A percentile compares a stretch with the other conserved stretches of the same genome.
Evolutionary conservation across 2,888 invertebrate genomes (phyloP).

Genomic region (Phaonia tiefii): DNA sequence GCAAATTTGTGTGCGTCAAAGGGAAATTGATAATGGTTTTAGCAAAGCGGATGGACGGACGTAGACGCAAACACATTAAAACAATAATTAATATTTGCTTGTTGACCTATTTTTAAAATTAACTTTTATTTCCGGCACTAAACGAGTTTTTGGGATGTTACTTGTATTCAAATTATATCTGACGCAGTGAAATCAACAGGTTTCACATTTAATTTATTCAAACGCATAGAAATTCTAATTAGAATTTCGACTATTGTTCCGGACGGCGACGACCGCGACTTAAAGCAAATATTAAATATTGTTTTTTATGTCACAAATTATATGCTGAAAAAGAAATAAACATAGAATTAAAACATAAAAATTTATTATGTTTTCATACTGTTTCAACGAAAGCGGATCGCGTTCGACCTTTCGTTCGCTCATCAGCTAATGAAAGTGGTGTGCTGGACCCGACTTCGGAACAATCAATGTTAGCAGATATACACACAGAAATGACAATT

Average conservation of each 20-base stretch:
- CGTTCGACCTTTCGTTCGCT: conserved; percentile 52
- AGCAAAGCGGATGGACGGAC: conserved; percentile 67
- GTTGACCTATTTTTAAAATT: conserved; percentile 3
- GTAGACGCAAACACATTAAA: conserved; percentile 61
- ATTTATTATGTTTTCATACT: conserved; percentile 79
- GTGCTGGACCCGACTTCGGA: conserved; percentile 47
- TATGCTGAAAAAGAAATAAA: conserved; percentile 58
- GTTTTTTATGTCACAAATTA: conserved; percentile 51
- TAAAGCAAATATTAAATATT: conserved; percentile 63
- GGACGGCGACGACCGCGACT: background rate
- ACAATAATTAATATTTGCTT: conserved; percentile 66
- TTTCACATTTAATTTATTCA: too few species aligned
- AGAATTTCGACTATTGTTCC: too few species aligned
- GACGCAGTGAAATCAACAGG: too few species aligned
- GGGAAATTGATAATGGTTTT: conserved; percentile 35
- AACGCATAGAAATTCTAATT: too few species aligned
- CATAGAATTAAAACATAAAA: conserved; percentile 68
- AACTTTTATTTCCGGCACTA: background rate
- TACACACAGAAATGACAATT: conserved; percentile 30
- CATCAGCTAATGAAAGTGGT: conserved; percentile 32
- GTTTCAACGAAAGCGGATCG: conserved; percentile 69
- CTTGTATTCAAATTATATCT: too few species aligned
- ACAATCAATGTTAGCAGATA: conserved; percentile 35
- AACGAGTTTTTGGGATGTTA: too few species aligned
- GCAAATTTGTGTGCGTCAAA: conserved; percentile 40